These are phyloP conservation scores for Polyommatus icarus DNA, from an alignment of 2,888 invertebrate species.

Conservation along the genomic window DNA sequence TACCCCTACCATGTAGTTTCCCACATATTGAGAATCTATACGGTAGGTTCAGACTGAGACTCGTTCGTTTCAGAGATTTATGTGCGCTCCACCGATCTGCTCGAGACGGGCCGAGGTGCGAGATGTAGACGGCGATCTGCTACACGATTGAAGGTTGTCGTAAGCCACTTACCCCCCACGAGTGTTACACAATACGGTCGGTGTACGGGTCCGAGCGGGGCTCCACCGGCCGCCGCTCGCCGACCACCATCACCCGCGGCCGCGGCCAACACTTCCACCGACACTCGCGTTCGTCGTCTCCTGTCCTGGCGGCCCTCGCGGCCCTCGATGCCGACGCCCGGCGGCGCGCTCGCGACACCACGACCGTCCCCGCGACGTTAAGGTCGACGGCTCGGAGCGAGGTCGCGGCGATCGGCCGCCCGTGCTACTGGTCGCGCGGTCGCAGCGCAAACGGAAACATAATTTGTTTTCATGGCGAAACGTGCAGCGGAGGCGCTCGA, in stretches of 20 bases:
- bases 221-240: slow-evolving; percentile 6
- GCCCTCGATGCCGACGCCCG: neutral
- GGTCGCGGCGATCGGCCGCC: slow-evolving; percentile 37
- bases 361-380: slow-evolving; percentile 19
- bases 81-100: neutral
- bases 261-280: neutral
- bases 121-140: neutral
- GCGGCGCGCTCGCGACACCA: neutral
- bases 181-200: slow-evolving; percentile 17
- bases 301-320: neutral
- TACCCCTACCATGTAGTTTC: neutral
- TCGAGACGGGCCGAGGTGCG: neutral
- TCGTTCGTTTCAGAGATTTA: neutral
- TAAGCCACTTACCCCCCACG: slow-evolving; percentile 5
- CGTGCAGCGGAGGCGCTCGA: slow-evolving; percentile 39
- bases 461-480: slow-evolving; percentile 38
- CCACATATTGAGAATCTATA: neutral
- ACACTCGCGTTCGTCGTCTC: neutral
- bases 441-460: slow-evolving; percentile 37
- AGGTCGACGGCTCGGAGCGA: slow-evolving; percentile 35
- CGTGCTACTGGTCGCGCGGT: slow-evolving; percentile 31
- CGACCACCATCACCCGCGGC: slow-evolving; percentile 13
- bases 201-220: neutral
- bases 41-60: neutral
- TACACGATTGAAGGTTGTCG: slow-evolving; percentile 7